Evolutionary conservation across 2,797 vertebrate genomes (phyloP).

Genomic region (Thamnophis elegans): DNA sequence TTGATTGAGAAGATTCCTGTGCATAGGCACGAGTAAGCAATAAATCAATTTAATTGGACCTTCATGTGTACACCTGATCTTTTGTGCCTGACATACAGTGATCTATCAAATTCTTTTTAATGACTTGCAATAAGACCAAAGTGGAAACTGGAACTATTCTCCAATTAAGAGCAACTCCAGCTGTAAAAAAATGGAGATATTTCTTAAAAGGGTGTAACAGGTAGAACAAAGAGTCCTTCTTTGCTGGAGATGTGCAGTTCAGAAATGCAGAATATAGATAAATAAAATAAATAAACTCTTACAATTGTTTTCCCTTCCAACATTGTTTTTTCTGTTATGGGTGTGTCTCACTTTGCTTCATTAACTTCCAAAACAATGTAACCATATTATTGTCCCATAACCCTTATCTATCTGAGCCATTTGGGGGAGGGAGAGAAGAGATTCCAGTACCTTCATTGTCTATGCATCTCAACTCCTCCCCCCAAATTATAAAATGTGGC

Average conservation of each 20-base stretch:
- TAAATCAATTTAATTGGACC: background rate
- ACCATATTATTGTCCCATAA: background rate
- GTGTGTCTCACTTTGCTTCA: background rate
- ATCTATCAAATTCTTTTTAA: background rate
- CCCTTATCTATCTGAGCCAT: background rate
- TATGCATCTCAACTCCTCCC: background rate
- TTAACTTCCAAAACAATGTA: background rate
- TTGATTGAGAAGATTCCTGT: background rate
- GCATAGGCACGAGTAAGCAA: background rate
- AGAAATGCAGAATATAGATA: background rate
- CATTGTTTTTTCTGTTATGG: background rate
- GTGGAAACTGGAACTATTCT: background rate
- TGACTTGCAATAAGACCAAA: background rate
- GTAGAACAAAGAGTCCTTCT: background rate
- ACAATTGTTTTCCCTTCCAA: background rate
- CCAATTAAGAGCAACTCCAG: background rate
- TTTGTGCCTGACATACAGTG: background rate
- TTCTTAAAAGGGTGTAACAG: background rate
- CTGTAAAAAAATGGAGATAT: background rate
- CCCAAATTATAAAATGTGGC: background rate
- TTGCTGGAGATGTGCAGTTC: background rate
- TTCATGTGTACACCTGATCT: background rate
- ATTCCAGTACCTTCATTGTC: background rate
- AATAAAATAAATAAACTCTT: background rate
- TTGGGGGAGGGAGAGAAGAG: accelerated